Percentiles rank a stretch among this genome's conserved stretches.
Evolutionary conservation across 1,140 invertebrate species (phyloP).

Genomic region (Pemphigus obesinymphae): DNA sequence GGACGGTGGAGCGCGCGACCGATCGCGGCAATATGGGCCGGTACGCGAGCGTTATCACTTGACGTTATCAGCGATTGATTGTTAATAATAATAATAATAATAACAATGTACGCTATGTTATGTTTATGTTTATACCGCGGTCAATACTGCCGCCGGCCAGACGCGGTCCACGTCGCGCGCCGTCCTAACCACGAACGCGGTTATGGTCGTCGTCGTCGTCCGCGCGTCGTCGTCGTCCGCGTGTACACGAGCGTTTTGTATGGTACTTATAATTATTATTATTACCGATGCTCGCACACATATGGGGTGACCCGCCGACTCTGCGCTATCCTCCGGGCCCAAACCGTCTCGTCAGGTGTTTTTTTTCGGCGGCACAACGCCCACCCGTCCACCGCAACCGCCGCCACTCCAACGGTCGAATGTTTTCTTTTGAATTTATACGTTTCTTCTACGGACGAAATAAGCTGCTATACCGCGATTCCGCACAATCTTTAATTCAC

Average conservation of each 20-base stretch:
- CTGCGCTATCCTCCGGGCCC: not conserved
- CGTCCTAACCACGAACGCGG: too few relatives aligned
- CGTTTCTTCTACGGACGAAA: too few relatives aligned
- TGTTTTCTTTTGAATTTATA: not conserved
- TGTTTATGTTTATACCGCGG: not conserved
- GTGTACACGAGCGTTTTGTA: too few relatives aligned
- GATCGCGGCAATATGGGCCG: not conserved
- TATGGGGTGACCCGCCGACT: not conserved
- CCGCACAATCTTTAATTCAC: too few relatives aligned
- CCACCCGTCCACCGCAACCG: not conserved
- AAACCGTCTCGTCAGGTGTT: conserved; percentile 22
- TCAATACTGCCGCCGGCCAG: not conserved
- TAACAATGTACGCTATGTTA: not conserved
- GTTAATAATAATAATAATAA: conserved; percentile 27
- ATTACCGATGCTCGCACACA: not conserved
- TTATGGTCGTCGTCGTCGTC: not conserved
- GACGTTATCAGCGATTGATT: conserved; percentile 28
- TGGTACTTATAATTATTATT: not conserved
- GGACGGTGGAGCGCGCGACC: not conserved
- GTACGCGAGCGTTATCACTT: not conserved
- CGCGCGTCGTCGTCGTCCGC: not conserved
- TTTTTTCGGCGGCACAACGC: not conserved
- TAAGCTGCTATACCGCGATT: too few relatives aligned
- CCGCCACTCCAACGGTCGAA: not conserved
- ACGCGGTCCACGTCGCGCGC: not conserved